A percentile compares a stretch with the other conserved stretches of the same genome.
Conservation (phyloP, 1,140 invertebrate genomes). For the Tachypleus tridentatus region DNA sequence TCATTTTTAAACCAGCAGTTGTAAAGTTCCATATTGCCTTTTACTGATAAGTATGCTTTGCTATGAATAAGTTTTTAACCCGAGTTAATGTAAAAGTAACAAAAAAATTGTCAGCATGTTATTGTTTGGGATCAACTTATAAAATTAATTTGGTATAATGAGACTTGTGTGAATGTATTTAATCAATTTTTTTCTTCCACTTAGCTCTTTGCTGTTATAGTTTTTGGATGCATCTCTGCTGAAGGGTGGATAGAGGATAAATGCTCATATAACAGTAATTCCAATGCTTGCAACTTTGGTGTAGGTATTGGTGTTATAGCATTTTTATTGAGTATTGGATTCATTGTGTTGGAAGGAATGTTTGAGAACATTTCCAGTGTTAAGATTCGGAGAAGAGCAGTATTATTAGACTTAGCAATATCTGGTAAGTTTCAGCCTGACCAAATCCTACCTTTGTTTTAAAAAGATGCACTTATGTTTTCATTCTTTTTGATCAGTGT, state of each 20-base stretch:
- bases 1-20: too few relatives aligned
- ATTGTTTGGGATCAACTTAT: too few relatives aligned
- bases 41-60: too few relatives aligned
- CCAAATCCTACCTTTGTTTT: too few relatives aligned
- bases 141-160: too few relatives aligned
- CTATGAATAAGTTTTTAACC: too few relatives aligned
- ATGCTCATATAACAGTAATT: conserved; percentile 79
- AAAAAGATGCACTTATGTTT: too few relatives aligned
- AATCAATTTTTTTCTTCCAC: conserved; percentile 32
- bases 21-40: too few relatives aligned
- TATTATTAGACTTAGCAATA: conserved; percentile 76
- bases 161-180: too few relatives aligned
- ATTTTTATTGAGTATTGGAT: conserved; percentile 76
- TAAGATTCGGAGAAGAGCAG: conserved; percentile 90
- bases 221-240: conserved; percentile 95
- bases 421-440: conserved; percentile 50
- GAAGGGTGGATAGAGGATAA: conserved; percentile 65
- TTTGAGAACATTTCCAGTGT: conserved; percentile 97
- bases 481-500: too few relatives aligned
- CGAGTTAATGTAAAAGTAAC: too few relatives aligned
- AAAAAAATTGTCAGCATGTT: too few relatives aligned
- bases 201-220: conserved; percentile 85
- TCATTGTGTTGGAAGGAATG: conserved; percentile 80
- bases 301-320: conserved; percentile 83
- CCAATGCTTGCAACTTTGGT: conserved; percentile 88